Evolutionary conservation across 2,113 vertebrate genomes (phyloP).

Genomic region (Anhinga rufa): DNA sequence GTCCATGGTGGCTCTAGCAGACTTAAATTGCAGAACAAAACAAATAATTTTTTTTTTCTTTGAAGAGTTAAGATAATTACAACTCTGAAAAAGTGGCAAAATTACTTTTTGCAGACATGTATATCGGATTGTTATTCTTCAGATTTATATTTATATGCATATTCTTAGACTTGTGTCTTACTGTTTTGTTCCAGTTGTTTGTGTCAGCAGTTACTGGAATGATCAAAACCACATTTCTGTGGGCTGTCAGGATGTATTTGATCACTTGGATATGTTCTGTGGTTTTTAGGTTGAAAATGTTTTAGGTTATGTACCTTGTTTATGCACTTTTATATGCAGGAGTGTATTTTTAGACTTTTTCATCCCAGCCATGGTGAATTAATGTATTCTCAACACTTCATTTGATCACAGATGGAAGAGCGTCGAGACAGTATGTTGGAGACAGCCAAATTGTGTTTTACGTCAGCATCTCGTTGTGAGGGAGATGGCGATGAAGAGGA

Average conservation of each 20-base stretch:
- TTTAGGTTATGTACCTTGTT: neutral
- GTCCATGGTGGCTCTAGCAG: neutral
- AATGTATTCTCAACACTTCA: neutral
- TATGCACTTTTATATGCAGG: neutral
- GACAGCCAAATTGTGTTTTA: constrained; percentile 88
- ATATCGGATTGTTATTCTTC: neutral
- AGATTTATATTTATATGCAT: neutral
- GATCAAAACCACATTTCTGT: neutral
- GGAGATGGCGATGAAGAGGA: constrained; percentile 94
- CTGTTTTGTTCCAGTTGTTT: neutral
- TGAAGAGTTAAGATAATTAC: neutral
- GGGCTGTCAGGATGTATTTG: neutral
- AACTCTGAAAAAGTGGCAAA: neutral
- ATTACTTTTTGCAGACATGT: neutral
- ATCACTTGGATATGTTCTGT: neutral
- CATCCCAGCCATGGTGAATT: neutral
- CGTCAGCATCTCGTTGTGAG: constrained; percentile 86
- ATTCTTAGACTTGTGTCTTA: neutral
- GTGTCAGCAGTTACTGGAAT: neutral
- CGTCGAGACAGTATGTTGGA: constrained; percentile 91
- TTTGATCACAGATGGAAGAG: constrained; percentile 83
- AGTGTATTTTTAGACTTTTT: neutral
- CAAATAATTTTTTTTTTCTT: neutral
- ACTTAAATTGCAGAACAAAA: neutral
- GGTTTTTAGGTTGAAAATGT: neutral